phyloP scores from a whole-genome alignment of 2,888 invertebrate species.

The Drosophila eohydei region DNA sequence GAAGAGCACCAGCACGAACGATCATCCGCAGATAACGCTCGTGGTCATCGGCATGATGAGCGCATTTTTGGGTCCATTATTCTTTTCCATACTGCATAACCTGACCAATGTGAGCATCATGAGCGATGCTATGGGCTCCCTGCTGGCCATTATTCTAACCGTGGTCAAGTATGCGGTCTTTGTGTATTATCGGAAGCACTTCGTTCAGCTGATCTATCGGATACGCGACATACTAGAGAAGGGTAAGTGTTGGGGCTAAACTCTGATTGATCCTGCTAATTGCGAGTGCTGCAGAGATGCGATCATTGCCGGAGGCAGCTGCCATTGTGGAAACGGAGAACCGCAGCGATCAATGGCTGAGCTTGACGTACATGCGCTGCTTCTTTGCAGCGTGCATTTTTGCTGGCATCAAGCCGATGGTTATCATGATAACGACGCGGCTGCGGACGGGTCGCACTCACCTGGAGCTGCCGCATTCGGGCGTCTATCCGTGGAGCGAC shows the following conservation, averaged over 20 bases:
- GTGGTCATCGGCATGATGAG: slow-evolving; percentile 26
- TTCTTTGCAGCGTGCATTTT: slow-evolving; percentile 39
- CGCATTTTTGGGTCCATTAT: slow-evolving; percentile 35
- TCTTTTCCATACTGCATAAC: slow-evolving; percentile 22
- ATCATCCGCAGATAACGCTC: slow-evolving; percentile 37
- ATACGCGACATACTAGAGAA: slow-evolving; percentile 44
- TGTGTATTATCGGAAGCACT: slow-evolving; percentile 46
- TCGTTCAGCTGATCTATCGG: slow-evolving; percentile 50
- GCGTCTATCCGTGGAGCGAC: slow-evolving; percentile 44
- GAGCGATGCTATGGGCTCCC: slow-evolving; percentile 48
- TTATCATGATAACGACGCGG: slow-evolving; percentile 31
- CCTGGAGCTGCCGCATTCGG: slow-evolving; percentile 50
- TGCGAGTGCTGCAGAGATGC: slow-evolving; percentile 39
- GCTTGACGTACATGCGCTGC: slow-evolving; percentile 49
- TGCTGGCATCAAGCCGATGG: slow-evolving; percentile 49
- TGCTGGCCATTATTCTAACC: slow-evolving; percentile 36
- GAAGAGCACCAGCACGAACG: slow-evolving; percentile 25
- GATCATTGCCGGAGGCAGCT: slow-evolving; percentile 22
- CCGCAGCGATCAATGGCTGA: slow-evolving; percentile 54
- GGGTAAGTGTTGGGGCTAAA: slow-evolving; percentile 37
- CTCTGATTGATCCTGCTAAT: not conserved
- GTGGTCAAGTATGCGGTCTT: slow-evolving; percentile 50
- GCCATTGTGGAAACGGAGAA: slow-evolving; percentile 54
- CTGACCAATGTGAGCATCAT: slow-evolving; percentile 49
- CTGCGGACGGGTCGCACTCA: slow-evolving; percentile 31